A percentile compares a stretch with the other conserved stretches of the same genome.
These are phyloP conservation scores for Drosophila punjabiensis DNA, from an alignment of 1,140 invertebrate species.

Conservation along the genomic window DNA sequence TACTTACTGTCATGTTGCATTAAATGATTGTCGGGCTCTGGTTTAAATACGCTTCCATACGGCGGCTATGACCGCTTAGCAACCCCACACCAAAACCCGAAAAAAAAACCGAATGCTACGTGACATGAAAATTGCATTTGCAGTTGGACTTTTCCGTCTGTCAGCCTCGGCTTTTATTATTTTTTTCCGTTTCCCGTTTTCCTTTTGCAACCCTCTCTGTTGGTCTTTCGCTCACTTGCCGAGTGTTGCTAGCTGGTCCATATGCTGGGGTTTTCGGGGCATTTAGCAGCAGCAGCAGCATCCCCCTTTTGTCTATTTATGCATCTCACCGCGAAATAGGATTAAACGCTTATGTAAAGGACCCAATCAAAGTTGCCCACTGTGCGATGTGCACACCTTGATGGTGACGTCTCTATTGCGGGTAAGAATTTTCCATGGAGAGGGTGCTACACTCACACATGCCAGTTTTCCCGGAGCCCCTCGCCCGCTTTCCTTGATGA, in stretches of 20 bases:
- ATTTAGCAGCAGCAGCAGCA: conserved; percentile 49
- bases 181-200: conserved; percentile 5
- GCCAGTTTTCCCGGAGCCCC: conserved; percentile 57
- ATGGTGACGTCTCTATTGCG: conserved; percentile 68
- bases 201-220: conserved; percentile 25
- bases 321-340: conserved; percentile 85
- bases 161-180: conserved; percentile 15
- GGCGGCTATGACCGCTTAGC: conserved; percentile 64
- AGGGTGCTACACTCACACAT: conserved; percentile 51
- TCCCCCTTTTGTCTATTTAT: conserved; percentile 80
- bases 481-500: neutral
- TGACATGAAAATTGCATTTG: conserved; percentile 84
- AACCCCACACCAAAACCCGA: conserved; percentile 22
- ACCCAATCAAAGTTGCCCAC: conserved; percentile 81
- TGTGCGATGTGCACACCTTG: conserved; percentile 68
- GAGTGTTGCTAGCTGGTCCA: conserved; percentile 50
- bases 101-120: conserved; percentile 69
- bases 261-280: conserved; percentile 64
- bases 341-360: conserved; percentile 84
- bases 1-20: conserved; percentile 79
- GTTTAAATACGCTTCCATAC: conserved; percentile 73
- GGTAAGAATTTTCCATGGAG: conserved; percentile 14
- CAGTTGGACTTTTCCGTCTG: conserved; percentile 51
- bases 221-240: conserved; percentile 14
- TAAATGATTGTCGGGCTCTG: conserved; percentile 74